Conservation (phyloP, 1,140 invertebrate genomes). For the Babylonia areolata region DNA sequence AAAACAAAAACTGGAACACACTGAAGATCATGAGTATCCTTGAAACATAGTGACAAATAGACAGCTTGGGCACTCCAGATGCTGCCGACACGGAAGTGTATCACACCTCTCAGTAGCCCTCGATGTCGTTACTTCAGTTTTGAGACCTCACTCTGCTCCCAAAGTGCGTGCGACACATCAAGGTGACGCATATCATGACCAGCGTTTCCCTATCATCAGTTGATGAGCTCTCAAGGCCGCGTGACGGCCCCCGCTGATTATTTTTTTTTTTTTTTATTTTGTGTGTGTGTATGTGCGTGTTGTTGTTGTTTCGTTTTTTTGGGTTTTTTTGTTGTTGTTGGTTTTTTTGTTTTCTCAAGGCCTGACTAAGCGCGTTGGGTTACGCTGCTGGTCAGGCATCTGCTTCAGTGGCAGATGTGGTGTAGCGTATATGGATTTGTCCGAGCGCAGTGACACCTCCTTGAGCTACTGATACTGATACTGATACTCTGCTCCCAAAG, state of each 20-base stretch:
- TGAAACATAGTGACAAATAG: background rate
- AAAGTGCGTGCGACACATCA: background rate
- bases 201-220: no score
- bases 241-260: no score
- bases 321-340: background rate
- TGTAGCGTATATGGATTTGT: no score
- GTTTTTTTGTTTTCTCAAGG: background rate
- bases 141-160: background rate
- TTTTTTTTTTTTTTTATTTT: background rate
- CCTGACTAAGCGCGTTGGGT: no score
- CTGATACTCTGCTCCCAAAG: background rate
- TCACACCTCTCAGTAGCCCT: no score
- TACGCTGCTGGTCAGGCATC: no score
- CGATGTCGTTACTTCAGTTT: background rate
- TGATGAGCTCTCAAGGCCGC: no score
- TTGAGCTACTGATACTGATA: no score
- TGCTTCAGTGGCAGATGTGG: no score
- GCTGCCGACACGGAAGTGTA: constrained; percentile 39
- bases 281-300: constrained; percentile 7
- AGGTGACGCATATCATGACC: background rate
- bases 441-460: no score
- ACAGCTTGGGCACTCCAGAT: background rate
- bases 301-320: background rate
- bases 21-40: background rate
- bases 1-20: background rate